phyloP scores from a whole-genome alignment of 1,140 invertebrate species.

The Coelopa frigida region DNA sequence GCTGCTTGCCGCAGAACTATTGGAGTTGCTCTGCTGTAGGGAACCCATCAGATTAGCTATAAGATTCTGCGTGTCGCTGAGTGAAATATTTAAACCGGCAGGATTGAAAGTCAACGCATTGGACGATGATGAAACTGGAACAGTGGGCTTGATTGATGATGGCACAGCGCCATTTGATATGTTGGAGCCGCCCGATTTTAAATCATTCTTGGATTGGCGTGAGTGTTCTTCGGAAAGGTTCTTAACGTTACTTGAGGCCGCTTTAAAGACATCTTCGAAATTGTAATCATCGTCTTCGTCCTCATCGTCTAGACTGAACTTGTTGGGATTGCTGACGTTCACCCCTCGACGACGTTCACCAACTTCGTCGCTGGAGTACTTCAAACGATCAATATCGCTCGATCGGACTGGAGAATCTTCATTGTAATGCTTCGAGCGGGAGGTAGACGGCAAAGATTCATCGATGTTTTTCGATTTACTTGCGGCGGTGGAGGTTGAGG shows the following conservation, averaged over 20 bases:
- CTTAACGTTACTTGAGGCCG: slow-evolving; percentile 53
- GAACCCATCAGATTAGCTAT: slow-evolving; percentile 59
- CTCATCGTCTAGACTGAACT: slow-evolving; percentile 45
- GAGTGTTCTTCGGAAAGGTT: slow-evolving; percentile 43
- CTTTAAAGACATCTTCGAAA: slow-evolving; percentile 61
- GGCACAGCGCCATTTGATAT: background rate
- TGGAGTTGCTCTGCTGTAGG: slow-evolving; percentile 44
- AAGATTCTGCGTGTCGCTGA: slow-evolving; percentile 53
- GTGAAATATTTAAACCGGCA: slow-evolving; percentile 38
- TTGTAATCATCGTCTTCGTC: slow-evolving; percentile 63
- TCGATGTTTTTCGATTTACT: slow-evolving; percentile 14
- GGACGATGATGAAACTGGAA: slow-evolving; percentile 19
- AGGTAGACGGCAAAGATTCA: too few species aligned
- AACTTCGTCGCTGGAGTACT: slow-evolving; percentile 22
- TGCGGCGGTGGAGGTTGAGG: background rate
- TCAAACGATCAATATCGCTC: background rate
- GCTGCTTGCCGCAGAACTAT: slow-evolving; percentile 3
- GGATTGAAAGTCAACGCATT: slow-evolving; percentile 36
- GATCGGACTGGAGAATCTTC: background rate
- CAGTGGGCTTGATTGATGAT: slow-evolving; percentile 7
- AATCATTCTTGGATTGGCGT: background rate
- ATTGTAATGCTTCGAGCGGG: background rate
- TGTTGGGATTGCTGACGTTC: slow-evolving; percentile 16
- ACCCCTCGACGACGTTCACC: slow-evolving; percentile 16
- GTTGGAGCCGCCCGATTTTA: background rate